Conservation (phyloP, 2,888 invertebrate species). For the Himalopsyche kuldschensis region DNA sequence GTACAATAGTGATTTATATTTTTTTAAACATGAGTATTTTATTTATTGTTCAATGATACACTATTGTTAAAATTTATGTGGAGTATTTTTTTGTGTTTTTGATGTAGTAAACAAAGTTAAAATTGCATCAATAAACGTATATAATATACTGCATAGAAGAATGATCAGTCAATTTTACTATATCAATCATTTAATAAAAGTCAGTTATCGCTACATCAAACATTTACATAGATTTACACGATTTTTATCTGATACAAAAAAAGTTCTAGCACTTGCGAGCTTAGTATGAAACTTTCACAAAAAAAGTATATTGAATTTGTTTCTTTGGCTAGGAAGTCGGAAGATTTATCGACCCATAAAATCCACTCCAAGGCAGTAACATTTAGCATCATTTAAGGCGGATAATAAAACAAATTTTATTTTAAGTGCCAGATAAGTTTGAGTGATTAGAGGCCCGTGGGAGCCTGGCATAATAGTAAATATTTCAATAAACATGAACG, state of each 20-base stretch:
- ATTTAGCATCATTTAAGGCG: slow-evolving; percentile 29
- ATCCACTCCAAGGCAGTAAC: slow-evolving; percentile 27
- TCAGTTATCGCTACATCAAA: neutral
- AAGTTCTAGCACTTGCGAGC: neutral
- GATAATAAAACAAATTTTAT: slow-evolving; percentile 28
- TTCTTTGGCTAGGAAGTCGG: neutral
- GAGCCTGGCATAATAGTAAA: slow-evolving; percentile 6
- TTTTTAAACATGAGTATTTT: no score
- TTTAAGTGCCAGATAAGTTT: slow-evolving; percentile 9
- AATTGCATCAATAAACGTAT: no score
- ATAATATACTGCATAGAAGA: neutral
- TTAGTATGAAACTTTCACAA: neutral
- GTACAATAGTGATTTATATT: no score
- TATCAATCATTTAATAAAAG: neutral
- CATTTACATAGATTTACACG: neutral
- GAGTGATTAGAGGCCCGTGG: slow-evolving; percentile 18
- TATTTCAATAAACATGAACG: neutral
- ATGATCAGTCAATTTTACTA: neutral
- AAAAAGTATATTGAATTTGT: neutral
- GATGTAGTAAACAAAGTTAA: no score
- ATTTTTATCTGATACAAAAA: neutral
- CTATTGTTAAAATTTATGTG: no score
- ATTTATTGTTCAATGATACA: no score
- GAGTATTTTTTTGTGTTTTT: no score
- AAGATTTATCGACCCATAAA: slow-evolving; percentile 33